These are phyloP conservation scores for Atractosteus spatula DNA, from an alignment of 2,113 vertebrate genomes.

Conservation along the genomic window DNA sequence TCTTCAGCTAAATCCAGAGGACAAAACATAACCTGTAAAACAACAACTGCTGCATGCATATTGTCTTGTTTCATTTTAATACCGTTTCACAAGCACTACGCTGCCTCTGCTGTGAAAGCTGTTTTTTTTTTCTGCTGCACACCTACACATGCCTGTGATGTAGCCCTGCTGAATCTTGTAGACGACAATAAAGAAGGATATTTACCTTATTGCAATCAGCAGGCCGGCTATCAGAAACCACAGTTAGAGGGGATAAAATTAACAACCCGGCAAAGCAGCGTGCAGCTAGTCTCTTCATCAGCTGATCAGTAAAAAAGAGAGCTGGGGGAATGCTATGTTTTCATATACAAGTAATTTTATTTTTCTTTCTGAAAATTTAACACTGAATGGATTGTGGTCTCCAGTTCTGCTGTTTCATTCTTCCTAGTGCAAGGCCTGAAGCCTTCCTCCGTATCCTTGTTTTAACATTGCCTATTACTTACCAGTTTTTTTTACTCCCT, in stretches of 20 bases:
- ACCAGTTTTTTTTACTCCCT: slow-evolving; percentile 67
- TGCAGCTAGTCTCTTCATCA: slow-evolving; percentile 99
- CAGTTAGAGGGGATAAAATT: slow-evolving; percentile 99
- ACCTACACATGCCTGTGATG: slow-evolving; percentile 86
- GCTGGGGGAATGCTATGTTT: slow-evolving; percentile 97
- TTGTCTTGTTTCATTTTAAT: slow-evolving; percentile 75
- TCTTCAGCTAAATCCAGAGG: slow-evolving; percentile 22
- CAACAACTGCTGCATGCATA: slow-evolving; percentile 78
- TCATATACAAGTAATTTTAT: slow-evolving; percentile 98
- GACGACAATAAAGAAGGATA: slow-evolving; percentile 82
- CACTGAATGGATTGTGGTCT: slow-evolving; percentile 78
- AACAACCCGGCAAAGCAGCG: slow-evolving; percentile 99
- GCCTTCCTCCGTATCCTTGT: slow-evolving; percentile 81
- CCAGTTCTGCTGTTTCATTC: slow-evolving; percentile 90
- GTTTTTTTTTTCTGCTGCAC: slow-evolving; percentile 71
- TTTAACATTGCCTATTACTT: slow-evolving; percentile 90
- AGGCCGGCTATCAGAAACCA: slow-evolving; percentile 91
- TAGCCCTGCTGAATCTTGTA: slow-evolving; percentile 84
- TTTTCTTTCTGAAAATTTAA: slow-evolving; percentile 82
- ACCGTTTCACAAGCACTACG: slow-evolving; percentile 69
- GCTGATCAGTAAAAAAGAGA: slow-evolving; percentile 97
- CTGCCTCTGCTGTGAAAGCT: slow-evolving; percentile 56
- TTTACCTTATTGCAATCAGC: slow-evolving; percentile 98
- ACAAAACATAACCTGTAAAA: slow-evolving; percentile 63
- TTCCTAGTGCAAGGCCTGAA: slow-evolving; percentile 84